These are phyloP conservation scores for Polia nebulosa DNA, from an alignment of 2,888 invertebrate species.

Conservation along the genomic window DNA sequence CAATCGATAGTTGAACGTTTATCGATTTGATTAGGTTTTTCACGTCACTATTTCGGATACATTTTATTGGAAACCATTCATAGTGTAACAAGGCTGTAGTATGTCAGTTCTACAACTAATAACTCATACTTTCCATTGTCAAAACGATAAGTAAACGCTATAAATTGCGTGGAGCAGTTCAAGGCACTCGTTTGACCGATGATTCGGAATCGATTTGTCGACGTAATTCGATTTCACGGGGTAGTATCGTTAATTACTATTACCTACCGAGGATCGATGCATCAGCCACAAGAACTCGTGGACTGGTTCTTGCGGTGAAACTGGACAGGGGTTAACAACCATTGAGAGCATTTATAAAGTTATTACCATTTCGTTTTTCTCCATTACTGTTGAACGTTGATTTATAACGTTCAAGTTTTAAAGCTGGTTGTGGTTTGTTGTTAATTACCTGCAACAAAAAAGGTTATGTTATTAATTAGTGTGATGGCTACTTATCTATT, in stretches of 20 bases:
- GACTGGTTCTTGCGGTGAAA: conserved; percentile 88
- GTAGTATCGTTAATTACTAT: conserved; percentile 86
- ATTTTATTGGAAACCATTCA: conserved; percentile 6
- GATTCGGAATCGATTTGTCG: conserved; percentile 81
- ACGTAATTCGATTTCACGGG: conserved; percentile 87
- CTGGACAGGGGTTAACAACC: conserved; percentile 81
- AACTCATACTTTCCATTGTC: conserved; percentile 60
- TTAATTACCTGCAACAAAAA: conserved; percentile 77
- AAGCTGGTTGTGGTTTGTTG: conserved; percentile 24
- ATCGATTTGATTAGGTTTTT: conserved; percentile 39
- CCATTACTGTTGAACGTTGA: conserved; percentile 46
- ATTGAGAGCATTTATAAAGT: conserved; percentile 78
- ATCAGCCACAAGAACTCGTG: conserved; percentile 72
- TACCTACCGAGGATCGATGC: conserved; percentile 84
- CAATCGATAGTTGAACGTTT: conserved; percentile 39
- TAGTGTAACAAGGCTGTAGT: background rate
- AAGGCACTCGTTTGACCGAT: conserved; percentile 74
- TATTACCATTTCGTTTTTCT: conserved; percentile 59
- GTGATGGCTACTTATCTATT: conserved; percentile 16
- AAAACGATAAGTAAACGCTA: conserved; percentile 64
- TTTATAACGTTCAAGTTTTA: conserved; percentile 41
- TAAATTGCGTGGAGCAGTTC: conserved; percentile 68
- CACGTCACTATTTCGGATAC: conserved; percentile 10
- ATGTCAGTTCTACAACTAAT: background rate
- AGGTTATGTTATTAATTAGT: conserved; percentile 42